These are phyloP conservation scores for Heptranchias perlo DNA, from an alignment of 2,113 vertebrate species.

Conservation along the genomic window DNA sequence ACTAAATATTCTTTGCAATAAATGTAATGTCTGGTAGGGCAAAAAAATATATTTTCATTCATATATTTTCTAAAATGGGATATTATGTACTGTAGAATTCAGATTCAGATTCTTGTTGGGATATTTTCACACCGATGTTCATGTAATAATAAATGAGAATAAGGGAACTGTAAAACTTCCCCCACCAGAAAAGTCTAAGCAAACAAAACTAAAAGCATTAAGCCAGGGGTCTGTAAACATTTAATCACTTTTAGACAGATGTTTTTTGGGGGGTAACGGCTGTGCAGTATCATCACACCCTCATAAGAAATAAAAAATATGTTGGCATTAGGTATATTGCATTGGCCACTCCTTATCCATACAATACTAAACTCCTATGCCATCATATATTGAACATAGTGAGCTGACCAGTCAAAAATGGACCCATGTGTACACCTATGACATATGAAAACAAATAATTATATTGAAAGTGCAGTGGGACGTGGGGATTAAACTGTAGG, in stretches of 20 bases:
- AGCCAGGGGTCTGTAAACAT: neutral
- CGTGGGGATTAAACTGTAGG: neutral
- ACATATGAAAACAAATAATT: neutral
- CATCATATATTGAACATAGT: neutral
- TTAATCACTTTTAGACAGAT: neutral
- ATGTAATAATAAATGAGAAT: neutral
- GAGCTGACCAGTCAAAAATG: neutral
- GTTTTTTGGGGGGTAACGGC: too few relatives aligned
- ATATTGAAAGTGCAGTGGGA: neutral
- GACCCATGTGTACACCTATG: neutral
- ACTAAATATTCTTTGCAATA: neutral
- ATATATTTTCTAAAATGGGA: neutral
- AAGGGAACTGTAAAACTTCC: neutral
- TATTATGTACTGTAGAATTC: neutral
- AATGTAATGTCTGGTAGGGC: neutral
- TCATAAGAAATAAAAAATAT: neutral
- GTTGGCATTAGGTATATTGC: neutral
- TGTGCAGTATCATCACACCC: neutral
- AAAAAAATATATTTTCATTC: neutral
- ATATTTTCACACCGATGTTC: neutral
- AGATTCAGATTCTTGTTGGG: neutral
- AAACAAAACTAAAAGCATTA: neutral
- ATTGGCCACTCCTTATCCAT: neutral
- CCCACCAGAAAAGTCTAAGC: neutral
- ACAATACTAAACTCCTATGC: neutral